Evolutionary conservation across 2,888 invertebrate genomes (phyloP).

Genomic region (Drosophila macrothrix): DNA sequence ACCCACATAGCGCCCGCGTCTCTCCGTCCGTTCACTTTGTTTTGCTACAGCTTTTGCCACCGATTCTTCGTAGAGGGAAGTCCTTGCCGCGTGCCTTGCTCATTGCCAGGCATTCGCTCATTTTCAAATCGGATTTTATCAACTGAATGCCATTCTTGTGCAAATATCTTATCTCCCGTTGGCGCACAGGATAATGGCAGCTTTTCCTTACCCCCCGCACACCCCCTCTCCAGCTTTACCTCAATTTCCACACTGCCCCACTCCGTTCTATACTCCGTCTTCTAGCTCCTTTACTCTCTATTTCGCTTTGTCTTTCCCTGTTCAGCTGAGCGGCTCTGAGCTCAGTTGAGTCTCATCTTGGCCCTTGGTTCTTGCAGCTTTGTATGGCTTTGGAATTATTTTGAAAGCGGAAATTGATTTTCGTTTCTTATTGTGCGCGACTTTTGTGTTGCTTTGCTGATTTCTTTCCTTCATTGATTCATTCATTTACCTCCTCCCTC

Average conservation of each 20-base stretch:
- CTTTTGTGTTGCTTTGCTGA: slow-evolving; percentile 55
- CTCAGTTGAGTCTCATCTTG: slow-evolving; percentile 54
- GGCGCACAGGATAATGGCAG: slow-evolving; percentile 74
- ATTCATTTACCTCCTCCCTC: slow-evolving; percentile 2
- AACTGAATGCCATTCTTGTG: slow-evolving; percentile 83
- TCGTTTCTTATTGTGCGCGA: slow-evolving; percentile 73
- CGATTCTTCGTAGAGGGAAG: slow-evolving; percentile 28
- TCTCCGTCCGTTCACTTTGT: slow-evolving; percentile 31
- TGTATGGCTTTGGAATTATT: slow-evolving; percentile 81
- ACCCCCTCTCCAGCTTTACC: slow-evolving; percentile 10
- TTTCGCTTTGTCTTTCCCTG: slow-evolving; percentile 21
- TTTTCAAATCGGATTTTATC: slow-evolving; percentile 84
- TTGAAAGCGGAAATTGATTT: slow-evolving; percentile 80
- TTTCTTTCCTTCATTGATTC: slow-evolving; percentile 44
- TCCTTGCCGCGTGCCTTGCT: slow-evolving; percentile 50
- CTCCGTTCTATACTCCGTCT: not conserved
- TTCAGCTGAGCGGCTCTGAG: slow-evolving; percentile 43
- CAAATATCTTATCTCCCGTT: slow-evolving; percentile 80
- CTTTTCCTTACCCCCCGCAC: slow-evolving; percentile 48
- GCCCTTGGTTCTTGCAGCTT: slow-evolving; percentile 55
- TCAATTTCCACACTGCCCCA: slow-evolving; percentile 3
- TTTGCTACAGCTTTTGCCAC: slow-evolving; percentile 50
- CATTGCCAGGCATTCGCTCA: slow-evolving; percentile 83
- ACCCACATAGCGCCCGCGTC: not conserved
- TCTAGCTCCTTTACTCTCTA: not conserved